These are phyloP conservation scores for Eurytoma californica DNA, from an alignment of 2,888 invertebrate genomes.

Conservation along the genomic window DNA sequence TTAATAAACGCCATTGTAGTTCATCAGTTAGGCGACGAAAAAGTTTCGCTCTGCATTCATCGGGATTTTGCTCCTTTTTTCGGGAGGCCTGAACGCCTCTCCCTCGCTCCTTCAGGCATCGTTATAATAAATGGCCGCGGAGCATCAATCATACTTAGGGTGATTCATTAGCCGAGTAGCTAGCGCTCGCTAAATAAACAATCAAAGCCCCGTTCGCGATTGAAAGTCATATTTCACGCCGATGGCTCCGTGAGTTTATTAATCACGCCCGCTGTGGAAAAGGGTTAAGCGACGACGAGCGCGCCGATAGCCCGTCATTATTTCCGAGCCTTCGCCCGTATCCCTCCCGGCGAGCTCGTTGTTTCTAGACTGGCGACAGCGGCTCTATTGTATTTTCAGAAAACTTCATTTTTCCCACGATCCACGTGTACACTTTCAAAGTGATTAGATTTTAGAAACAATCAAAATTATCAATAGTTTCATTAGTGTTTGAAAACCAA, in stretches of 20 bases:
- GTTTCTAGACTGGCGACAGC: neutral
- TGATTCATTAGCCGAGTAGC: conserved; percentile 60
- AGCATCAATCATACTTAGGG: conserved; percentile 61
- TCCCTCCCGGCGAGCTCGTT: neutral
- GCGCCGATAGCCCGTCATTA: conserved; percentile 9
- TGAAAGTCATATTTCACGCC: conserved; percentile 61
- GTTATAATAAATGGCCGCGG: conserved; percentile 46
- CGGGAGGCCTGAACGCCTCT: neutral
- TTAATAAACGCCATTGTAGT: neutral
- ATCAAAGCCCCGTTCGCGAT: conserved; percentile 59
- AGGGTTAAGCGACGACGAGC: conserved; percentile 19
- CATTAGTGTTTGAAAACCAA: too few species aligned
- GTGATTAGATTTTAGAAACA: too few species aligned
- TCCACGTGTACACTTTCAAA: too few species aligned
- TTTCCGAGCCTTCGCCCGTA: neutral
- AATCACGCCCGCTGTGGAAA: conserved; percentile 48
- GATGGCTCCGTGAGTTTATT: conserved; percentile 57
- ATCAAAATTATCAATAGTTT: too few species aligned
- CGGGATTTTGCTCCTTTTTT: conserved; percentile 11
- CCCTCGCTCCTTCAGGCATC: neutral
- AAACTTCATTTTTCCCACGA: too few species aligned
- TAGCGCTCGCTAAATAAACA: conserved; percentile 59
- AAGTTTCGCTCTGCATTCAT: conserved; percentile 9
- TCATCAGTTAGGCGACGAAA: neutral
- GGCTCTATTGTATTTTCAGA: neutral